Evolutionary conservation across 1,140 invertebrate genomes (phyloP), one percentile per base, ranked within the genome.

Genomic region (Pseudoatta argentina): DNA sequence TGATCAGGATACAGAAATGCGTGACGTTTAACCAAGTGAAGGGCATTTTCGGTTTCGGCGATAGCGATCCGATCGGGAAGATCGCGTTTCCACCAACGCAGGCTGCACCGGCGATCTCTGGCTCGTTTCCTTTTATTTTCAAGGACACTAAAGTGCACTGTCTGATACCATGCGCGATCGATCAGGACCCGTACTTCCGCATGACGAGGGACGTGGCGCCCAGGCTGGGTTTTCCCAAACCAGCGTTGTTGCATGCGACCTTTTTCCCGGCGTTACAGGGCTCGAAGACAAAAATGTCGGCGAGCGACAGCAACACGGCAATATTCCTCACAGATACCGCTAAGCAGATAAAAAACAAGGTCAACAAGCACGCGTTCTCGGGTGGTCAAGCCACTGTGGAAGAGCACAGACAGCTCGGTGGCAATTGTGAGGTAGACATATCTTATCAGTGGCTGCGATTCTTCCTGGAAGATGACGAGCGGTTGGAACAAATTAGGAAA

Each of bases 141-240:
- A 97, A 96, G 3, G 96, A 97, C 77, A 97, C 97, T 72, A 98
- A 98, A 93, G 96, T 98, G 1, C 98, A 97, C 6, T 99, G 98
- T 93, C 96, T 99, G 1, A 99, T 99, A 88, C 99, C 99, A 0
- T 99, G 99, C 95, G 99, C 99, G 44, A 99, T 99, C 92, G 99
- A 99, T 96, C 99, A 99, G 96, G 99, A 99, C 95, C 99, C 99
- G 0, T 99, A 99, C 95, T 99, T 99, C 95, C 96, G 99, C 79
- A 99, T 99, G 99, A 99, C 98, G 0, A 96, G 99, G 85, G 99
- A 99, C 95, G 98, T 99, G 24, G 98, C 99, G 0, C 99, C 99
- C 0, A 97, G 97, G 81, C 95, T 99, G 16, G 98, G 97, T 27
- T 97, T 96, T 93, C 97, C 97, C 0, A 99, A 99, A 94, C 99